Base-by-base conservation (phyloP, 2,888 invertebrate genomes). In the Eupithecia subfuscata region DNA sequence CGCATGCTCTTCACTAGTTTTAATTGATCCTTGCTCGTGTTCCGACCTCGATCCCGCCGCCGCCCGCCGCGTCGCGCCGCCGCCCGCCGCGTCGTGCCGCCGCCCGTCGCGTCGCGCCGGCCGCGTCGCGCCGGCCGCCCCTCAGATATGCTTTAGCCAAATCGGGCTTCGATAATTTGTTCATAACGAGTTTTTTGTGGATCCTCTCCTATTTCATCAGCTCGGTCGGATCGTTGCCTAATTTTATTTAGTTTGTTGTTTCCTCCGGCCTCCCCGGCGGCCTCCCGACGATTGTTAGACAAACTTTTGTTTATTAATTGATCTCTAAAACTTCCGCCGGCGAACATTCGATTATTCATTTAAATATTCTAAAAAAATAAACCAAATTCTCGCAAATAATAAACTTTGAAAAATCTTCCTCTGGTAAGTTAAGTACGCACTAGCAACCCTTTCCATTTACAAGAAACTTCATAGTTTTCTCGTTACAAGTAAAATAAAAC, bases 131-230 rank as follows among this genome's bases (percentile, higher is more conserved):
- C 60, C 48, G n/a, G n/a, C 34, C 71, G 56, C 37, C 45, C 52
- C 74, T 64, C 60, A 30, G 65, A 75, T 73, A 80, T 75, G 75
- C 68, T 74, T 75, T 65, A 71, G 45, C 67, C 70, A n/a, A 70
- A 80, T 80, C 70, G 67, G 60, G 56, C 73, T 64, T 71, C 76
- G 75, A 75, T 76, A 77, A 79, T 79, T 78, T 73, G 68, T 79
- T 79, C 71, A 72, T 75, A 76, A 76, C 76, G 78, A 79, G 78
- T 77, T 78, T 78, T 76, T 76, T 72, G 70, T 64, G 30, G 30
- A 64, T 18, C 63, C 63, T 64, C 25, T 64, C 30, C 2, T 18
- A 64, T 56, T 56, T 56, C 63, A 16, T 34, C 63, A 7, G 63
- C 30, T 64, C 25, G 16, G 30, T 34, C 14, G 63, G 30, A 64